Evolutionary conservation across 2,888 invertebrate genomes (phyloP).

Genomic region (Liodrosophila aerea): DNA sequence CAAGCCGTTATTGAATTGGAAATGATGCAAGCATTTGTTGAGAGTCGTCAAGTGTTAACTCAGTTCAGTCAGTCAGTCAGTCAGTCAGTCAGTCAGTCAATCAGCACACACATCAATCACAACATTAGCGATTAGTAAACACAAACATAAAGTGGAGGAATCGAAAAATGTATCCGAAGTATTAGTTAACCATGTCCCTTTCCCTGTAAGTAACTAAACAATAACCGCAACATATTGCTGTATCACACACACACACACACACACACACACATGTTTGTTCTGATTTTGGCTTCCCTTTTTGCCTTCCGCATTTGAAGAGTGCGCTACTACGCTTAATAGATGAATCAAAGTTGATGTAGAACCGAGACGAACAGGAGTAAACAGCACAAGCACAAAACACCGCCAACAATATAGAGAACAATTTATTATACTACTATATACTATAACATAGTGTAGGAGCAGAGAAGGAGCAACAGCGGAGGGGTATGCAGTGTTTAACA

Average conservation of each 20-base stretch:
- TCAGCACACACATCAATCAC: too few relatives aligned
- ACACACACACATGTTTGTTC: background rate
- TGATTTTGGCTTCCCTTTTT: slow-evolving; percentile 31
- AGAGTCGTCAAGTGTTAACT: slow-evolving; percentile 11
- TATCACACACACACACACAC: too few relatives aligned
- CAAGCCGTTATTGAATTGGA: slow-evolving; percentile 23
- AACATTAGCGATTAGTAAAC: background rate
- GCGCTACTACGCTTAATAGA: slow-evolving; percentile 48
- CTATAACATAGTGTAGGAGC: slow-evolving; percentile 10
- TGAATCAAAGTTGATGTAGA: slow-evolving; percentile 10
- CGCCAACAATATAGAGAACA: slow-evolving; percentile 34
- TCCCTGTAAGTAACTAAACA: too few relatives aligned
- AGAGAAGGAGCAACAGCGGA: slow-evolving; percentile 2
- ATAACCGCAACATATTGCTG: too few relatives aligned
- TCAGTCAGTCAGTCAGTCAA: too few relatives aligned
- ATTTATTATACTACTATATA: slow-evolving; percentile 8
- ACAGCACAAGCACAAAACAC: slow-evolving; percentile 40
- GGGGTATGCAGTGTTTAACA: background rate
- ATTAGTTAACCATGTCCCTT: too few relatives aligned
- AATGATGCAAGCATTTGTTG: slow-evolving; percentile 4
- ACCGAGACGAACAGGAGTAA: slow-evolving; percentile 12
- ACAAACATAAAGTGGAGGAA: too few relatives aligned
- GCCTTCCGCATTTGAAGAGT: slow-evolving; percentile 51
- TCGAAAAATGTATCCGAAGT: too few relatives aligned
- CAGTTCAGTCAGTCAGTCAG: background rate